phyloP scores from a whole-genome alignment of 2,797 vertebrate genomes.

The Lophius americanus region DNA sequence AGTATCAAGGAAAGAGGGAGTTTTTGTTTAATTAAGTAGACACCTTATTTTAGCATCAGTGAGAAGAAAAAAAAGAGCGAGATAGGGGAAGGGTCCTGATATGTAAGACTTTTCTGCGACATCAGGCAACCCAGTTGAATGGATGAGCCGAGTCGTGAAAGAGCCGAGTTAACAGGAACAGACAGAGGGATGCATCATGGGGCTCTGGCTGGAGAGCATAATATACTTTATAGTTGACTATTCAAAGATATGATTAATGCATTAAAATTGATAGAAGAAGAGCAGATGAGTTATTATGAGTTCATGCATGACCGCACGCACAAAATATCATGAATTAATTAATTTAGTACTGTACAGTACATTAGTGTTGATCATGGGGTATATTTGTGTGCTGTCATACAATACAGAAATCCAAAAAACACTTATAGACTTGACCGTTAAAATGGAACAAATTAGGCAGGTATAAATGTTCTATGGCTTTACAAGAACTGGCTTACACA shows the following conservation, averaged over 20 bases:
- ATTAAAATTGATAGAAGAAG: too few relatives aligned
- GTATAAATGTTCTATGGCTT: too few relatives aligned
- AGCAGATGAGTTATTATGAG: too few relatives aligned
- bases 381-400: too few relatives aligned
- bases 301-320: too few relatives aligned
- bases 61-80: constrained; percentile 6
- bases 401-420: too few relatives aligned
- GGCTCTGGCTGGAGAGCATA: constrained; percentile 61
- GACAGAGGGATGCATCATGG: constrained; percentile 75
- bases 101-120: constrained; percentile 65
- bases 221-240: neutral
- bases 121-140: constrained; percentile 67
- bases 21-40: constrained; percentile 32
- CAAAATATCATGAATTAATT: too few relatives aligned
- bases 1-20: constrained; percentile 2
- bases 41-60: constrained; percentile 28
- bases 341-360: too few relatives aligned
- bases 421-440: too few relatives aligned
- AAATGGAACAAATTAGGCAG: too few relatives aligned
- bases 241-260: too few relatives aligned
- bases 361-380: too few relatives aligned
- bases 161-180: constrained; percentile 79
- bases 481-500: neutral
- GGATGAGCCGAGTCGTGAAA: constrained; percentile 72
- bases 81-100: constrained; percentile 30